These are phyloP conservation scores for Nemurella pictetii DNA, from an alignment of 2,888 invertebrate genomes.

Conservation along the genomic window DNA sequence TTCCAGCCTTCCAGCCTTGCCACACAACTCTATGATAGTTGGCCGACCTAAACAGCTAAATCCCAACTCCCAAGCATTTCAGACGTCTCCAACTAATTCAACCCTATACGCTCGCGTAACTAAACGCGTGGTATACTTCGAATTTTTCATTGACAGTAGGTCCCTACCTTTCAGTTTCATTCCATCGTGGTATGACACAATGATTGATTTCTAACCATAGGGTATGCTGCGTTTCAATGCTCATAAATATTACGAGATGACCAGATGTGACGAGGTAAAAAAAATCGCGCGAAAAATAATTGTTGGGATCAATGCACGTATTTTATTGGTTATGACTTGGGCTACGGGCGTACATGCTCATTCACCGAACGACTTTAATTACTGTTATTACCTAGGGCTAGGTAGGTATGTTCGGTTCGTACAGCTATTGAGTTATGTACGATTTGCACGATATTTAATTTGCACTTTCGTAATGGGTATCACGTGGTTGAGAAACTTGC, in stretches of 20 bases:
- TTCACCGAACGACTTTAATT: background rate
- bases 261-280: too few species aligned
- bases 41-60: too few species aligned
- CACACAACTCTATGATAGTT: too few species aligned
- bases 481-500: background rate
- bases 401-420: background rate
- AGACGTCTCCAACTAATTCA: too few species aligned
- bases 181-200: background rate
- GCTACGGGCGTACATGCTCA: background rate
- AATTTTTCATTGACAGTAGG: too few species aligned
- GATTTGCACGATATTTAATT: background rate
- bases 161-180: too few species aligned
- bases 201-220: background rate
- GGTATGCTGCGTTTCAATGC: background rate
- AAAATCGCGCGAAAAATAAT: too few species aligned
- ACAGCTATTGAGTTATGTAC: background rate
- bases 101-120: too few species aligned
- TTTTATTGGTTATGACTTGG: background rate
- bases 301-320: too few species aligned
- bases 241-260: background rate
- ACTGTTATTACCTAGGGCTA: background rate
- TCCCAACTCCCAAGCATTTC: too few species aligned
- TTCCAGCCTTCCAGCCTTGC: too few species aligned
- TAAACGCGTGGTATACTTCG: too few species aligned
- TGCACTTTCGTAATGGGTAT: background rate